A percentile compares a stretch with the other conserved stretches of the same genome.
Evolutionary conservation across 2,113 vertebrate genomes (phyloP).

Genomic region (Acrocephalus arundinaceus): DNA sequence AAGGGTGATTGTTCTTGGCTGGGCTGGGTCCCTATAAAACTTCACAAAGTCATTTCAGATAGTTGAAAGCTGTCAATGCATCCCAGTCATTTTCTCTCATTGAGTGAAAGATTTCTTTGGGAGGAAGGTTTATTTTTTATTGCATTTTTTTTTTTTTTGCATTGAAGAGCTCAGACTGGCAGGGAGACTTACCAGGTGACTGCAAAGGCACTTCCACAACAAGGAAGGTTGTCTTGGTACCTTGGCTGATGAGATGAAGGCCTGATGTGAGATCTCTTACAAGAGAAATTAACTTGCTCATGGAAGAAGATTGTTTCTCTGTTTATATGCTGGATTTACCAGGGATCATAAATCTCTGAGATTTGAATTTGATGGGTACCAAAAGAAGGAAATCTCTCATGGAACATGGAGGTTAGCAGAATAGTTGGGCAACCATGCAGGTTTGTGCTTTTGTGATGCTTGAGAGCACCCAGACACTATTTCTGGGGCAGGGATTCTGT

Average conservation of each 20-base stretch:
- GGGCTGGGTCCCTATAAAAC: not conserved
- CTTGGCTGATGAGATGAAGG: not conserved
- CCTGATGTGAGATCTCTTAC: not conserved
- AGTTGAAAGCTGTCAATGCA: not conserved
- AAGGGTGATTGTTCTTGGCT: conserved; percentile 17
- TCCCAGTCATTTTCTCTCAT: not conserved
- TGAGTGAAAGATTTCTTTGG: not conserved
- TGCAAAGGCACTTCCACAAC: not conserved
- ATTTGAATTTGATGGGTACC: not conserved
- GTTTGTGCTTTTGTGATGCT: not conserved
- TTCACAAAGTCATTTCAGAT: not conserved
- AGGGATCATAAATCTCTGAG: not conserved
- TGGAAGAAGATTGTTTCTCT: not conserved
- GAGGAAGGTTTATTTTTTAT: not conserved
- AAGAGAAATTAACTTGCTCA: not conserved
- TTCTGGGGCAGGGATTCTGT: not conserved
- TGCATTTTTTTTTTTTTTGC: not conserved
- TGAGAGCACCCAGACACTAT: not conserved
- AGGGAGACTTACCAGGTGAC: not conserved
- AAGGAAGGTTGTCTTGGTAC: not conserved
- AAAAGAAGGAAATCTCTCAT: not conserved
- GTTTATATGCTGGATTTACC: not conserved
- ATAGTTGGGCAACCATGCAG: not conserved
- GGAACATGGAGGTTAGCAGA: not conserved
- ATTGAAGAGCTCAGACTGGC: not conserved